A percentile compares a stretch with the other conserved stretches of the same genome.
phyloP scores from a whole-genome alignment of 2,888 invertebrate genomes.

The Seira sanloemensis region DNA sequence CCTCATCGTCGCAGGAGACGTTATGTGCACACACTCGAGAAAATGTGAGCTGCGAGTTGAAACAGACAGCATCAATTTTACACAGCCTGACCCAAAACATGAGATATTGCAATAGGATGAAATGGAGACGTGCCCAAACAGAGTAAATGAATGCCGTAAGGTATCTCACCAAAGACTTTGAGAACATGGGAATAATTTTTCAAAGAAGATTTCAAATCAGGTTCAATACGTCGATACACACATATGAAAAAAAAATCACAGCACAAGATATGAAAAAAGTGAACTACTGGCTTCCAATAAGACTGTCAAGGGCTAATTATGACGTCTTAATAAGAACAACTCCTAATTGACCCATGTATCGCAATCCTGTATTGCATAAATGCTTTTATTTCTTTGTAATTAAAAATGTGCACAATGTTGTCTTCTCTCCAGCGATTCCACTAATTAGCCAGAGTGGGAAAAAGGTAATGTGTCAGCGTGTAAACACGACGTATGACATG shows the following conservation, averaged over 20 bases:
- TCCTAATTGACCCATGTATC: neutral
- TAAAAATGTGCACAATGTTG: neutral
- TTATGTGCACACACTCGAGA: no score
- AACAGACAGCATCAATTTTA: neutral
- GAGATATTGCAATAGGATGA: conserved; percentile 13
- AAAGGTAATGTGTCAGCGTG: neutral
- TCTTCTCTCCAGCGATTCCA: conserved; percentile 1
- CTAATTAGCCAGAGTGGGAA: neutral
- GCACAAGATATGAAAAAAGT: no score
- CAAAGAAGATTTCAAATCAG: no score
- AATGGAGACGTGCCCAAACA: conserved; percentile 14
- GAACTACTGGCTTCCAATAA: conserved; percentile 5
- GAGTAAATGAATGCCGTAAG: conserved; percentile 17
- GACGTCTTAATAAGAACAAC: conserved; percentile 1
- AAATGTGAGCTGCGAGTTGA: no score
- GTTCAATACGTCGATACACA: no score
- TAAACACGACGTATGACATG: neutral
- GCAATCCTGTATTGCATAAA: neutral
- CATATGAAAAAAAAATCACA: no score
- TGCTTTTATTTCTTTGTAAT: neutral
- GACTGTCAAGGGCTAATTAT: conserved; percentile 10
- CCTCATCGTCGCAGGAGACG: neutral
- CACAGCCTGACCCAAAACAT: conserved; percentile 7
- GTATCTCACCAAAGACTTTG: no score
- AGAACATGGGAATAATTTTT: no score